Base-by-base conservation (phyloP, 2,113 vertebrate genomes). In the Syngnathus floridae region DNA sequence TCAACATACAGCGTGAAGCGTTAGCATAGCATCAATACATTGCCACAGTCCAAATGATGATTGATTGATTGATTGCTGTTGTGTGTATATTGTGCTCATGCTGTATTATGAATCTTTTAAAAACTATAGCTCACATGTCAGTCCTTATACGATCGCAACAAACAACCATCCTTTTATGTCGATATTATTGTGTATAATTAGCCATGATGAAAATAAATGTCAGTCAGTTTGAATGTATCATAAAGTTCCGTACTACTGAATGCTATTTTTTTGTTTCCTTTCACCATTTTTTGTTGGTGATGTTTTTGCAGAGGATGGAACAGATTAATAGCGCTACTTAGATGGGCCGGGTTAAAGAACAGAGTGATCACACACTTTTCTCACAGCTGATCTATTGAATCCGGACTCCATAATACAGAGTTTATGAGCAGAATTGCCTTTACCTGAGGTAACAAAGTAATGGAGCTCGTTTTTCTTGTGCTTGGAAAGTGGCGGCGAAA, bases 401-500 rank as follows among this genome's bases (percentile, higher is more conserved):
- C 52, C n/a, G 52, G 5, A 55, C 12, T 31, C 22, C 13, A 31
- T 31, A 55, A 31, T 55, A 12, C 22, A 1, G 6, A 31, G 1
- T 55, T 55, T 31, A 55, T 55, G 22, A 26, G 26, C 22, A 54
- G 21, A 11, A 54, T 54, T 26, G 21, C 1, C 51, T 54, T 12
- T 14, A 35, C 12, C 12, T 55, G 26, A 12, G 22, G 13, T 14
- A 31, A 31, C 13, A 55, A 64, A 65, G 36, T 6, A 41, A 57
- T 37, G n/a, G 67, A 54, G 14, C 43, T 21, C 58, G 35, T 22
- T 67, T 36, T 70, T 69, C 52, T 51, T 78, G 54, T 43, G 21
- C 62, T 58, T 52, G 17, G 64, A 64, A 74, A 66, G 16, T 66
- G 54, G 62, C 59, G 54, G 62, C 59, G 19, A n/a, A 22, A 55